A percentile compares a stretch with the other conserved stretches of the same genome.
These are phyloP conservation scores for Eilema griseolum DNA, from an alignment of 2,888 invertebrate species.

Conservation along the genomic window DNA sequence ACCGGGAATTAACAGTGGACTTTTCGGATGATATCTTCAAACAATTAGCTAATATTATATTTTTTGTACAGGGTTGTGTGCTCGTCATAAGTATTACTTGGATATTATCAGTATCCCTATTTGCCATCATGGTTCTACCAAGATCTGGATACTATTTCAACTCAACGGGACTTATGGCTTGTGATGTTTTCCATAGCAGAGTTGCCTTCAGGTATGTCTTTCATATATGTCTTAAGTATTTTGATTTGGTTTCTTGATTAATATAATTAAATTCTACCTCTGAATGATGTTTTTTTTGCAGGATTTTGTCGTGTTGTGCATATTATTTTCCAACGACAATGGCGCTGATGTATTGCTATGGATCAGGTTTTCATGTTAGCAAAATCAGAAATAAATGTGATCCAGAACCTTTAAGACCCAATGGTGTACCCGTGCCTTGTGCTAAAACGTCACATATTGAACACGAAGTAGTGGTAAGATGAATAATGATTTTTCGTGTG, in stretches of 20 bases:
- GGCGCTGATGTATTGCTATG: constrained; percentile 97
- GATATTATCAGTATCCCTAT: constrained; percentile 94
- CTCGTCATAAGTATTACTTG: constrained; percentile 94
- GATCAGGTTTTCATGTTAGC: constrained; percentile 95
- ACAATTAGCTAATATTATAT: constrained; percentile 5
- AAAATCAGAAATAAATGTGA: constrained; percentile 90
- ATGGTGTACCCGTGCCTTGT: constrained; percentile 77
- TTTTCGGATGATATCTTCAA: too few relatives aligned
- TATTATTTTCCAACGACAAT: constrained; percentile 97
- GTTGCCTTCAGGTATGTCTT: constrained; percentile 87
- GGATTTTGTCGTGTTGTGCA: constrained; percentile 94
- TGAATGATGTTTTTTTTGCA: constrained; percentile 49
- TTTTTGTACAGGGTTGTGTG: constrained; percentile 91
- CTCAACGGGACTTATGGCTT: constrained; percentile 93
- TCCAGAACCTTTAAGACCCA: constrained; percentile 70
- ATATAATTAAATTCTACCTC: neutral
- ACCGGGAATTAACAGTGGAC: too few relatives aligned
- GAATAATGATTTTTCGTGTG: neutral
- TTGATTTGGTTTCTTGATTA: neutral
- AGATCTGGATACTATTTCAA: constrained; percentile 96
- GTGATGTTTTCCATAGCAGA: constrained; percentile 95
- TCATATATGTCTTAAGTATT: neutral
- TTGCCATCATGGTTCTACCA: constrained; percentile 93
- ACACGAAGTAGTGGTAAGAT: constrained; percentile 70
- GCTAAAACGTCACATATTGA: constrained; percentile 70